Evolutionary conservation across 2,113 vertebrate genomes (phyloP).

Genomic region (Collichthys lucidus): DNA sequence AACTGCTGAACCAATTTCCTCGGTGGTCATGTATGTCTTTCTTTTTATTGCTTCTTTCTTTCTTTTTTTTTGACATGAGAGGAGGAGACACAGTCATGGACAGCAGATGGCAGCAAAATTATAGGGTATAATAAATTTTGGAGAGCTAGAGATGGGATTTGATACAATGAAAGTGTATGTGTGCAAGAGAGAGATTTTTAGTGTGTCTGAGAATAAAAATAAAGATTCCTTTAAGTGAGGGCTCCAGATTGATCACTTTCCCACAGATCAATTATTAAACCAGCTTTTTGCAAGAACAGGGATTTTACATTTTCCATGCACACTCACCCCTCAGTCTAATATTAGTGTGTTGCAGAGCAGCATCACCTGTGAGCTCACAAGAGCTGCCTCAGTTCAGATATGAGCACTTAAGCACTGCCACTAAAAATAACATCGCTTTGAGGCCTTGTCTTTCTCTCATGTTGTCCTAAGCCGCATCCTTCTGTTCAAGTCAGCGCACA

Average conservation of each 20-base stretch:
- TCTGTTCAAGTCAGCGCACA: slow-evolving; percentile 56
- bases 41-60: slow-evolving; percentile 16
- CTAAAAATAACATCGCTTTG: slow-evolving; percentile 74
- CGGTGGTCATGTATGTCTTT: slow-evolving; percentile 34
- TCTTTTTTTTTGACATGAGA: slow-evolving; percentile 1
- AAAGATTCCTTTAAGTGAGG: too few species aligned
- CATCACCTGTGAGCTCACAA: slow-evolving; percentile 26
- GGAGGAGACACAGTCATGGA: not conserved
- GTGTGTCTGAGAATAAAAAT: not conserved
- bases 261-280: slow-evolving; percentile 57
- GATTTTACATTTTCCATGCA: slow-evolving; percentile 40
- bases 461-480: slow-evolving; percentile 66
- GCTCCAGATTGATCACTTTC: slow-evolving; percentile 19
- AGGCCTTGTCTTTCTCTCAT: slow-evolving; percentile 55
- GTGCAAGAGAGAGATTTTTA: not conserved
- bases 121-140: not conserved
- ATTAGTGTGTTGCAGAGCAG: slow-evolving; percentile 22
- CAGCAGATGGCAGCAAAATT: slow-evolving; percentile 79
- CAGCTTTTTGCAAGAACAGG: slow-evolving; percentile 43
- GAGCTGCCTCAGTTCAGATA: slow-evolving; percentile 41
- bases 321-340: slow-evolving; percentile 14
- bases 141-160: slow-evolving; percentile 2
- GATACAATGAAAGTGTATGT: too few species aligned
- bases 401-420: slow-evolving; percentile 66
- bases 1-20: slow-evolving; percentile 69